Evolutionary conservation across 2,888 invertebrate genomes (phyloP), one percentile per base, ranked within the genome.

Genomic region (Danaus chrysippus): DNA sequence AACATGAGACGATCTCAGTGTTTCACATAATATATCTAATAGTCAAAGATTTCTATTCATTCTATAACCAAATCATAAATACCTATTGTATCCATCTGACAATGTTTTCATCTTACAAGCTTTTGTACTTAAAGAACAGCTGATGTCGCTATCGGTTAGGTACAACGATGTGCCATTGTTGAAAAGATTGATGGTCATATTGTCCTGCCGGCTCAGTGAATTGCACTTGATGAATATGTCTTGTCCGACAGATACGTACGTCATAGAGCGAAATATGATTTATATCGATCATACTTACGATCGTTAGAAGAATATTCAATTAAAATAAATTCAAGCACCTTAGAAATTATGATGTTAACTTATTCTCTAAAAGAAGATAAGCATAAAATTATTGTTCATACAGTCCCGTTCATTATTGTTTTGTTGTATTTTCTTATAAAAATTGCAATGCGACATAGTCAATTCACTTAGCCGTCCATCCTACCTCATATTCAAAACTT

Each of bases 111-210:
- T 58, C 58, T 46, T 34, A 46, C 42, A 52, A 49, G 61, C 52
- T 12, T 58, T 58, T 52, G 52, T 58, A 58, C 52, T 43, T 42
- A 44, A 41, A 53, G 49, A 49, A 58, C 17, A 42, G n/a, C 52
- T 17, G 58, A 42, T 58, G 58, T 52, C 68, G 69, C 71, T 71
- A 70, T 70, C 64, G 65, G 59, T 66, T 62, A 68, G 42, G 53
- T 34, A 34, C 71, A 74, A 73, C 71, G 70, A 73, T 69, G 73
- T 73, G 71, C 73, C 76, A 77, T 76, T 76, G 73, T 73, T 66
- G 66, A 55, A 13, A 59, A 71, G 76, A 78, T 78, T 75, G 76
- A 78, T 78, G 65, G 71, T 68, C 63, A 68, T 63, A 70, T 69
- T 76, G 73, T 73, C 70, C 70, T 70, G 73, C 69, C 68, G 71